phyloP scores from a whole-genome alignment of 2,113 vertebrate species.

The Sitta europaea region DNA sequence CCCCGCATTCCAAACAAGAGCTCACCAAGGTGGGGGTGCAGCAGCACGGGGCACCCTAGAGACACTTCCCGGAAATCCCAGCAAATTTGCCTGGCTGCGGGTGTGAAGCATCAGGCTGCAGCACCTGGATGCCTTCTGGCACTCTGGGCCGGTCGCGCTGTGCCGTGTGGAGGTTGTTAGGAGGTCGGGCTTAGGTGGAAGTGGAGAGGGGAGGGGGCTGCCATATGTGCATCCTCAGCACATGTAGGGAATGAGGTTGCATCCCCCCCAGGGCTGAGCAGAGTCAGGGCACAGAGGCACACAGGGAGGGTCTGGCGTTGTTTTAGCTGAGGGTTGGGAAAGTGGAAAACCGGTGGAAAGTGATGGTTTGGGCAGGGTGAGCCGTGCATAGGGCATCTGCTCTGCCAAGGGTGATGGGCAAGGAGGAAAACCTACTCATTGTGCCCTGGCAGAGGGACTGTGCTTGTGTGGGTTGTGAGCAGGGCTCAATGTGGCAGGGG shows the following conservation, averaged over 20 bases:
- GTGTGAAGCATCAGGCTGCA: constrained; percentile 41
- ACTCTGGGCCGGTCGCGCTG: neutral
- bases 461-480: fast-evolving
- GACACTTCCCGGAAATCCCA: constrained; percentile 73
- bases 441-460: neutral
- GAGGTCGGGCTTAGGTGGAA: constrained; percentile 58
- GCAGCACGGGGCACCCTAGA: constrained; percentile 88
- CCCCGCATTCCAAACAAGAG: constrained; percentile 69
- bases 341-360: neutral
- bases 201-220: constrained; percentile 26
- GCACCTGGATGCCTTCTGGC: constrained; percentile 62
- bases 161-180: constrained; percentile 36
- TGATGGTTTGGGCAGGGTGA: neutral
- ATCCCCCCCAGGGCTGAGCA: neutral
- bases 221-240: constrained; percentile 44
- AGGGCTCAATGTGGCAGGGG: neutral
- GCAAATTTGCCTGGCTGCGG: constrained; percentile 53
- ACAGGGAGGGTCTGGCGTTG: neutral
- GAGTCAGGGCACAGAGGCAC: constrained; percentile 16
- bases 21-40: constrained; percentile 73
- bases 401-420: fast-evolving
- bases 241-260: constrained; percentile 8
- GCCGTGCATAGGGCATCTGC: fast-evolving
- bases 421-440: neutral
- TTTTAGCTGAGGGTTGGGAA: neutral